Conservation (phyloP, 2,888 invertebrate genomes). For the Homarus gammarus region DNA sequence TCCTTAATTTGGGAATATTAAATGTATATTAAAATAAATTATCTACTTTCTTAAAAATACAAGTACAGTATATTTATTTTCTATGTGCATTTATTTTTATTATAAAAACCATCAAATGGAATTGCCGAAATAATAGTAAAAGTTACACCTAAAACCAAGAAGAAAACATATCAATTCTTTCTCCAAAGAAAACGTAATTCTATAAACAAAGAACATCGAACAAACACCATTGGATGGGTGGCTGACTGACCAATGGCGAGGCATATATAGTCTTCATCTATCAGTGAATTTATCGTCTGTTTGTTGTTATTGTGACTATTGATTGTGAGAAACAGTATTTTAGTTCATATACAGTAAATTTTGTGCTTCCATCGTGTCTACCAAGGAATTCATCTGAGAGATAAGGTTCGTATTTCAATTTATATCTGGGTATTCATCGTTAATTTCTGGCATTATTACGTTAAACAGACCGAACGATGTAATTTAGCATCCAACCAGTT, state of each 20-base stretch:
- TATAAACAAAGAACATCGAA: not conserved
- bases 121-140: too few species aligned
- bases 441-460: too few species aligned
- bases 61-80: too few species aligned
- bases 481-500: too few species aligned
- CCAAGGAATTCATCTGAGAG: not conserved
- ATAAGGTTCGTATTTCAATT: not conserved
- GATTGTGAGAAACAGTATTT: constrained; percentile 38
- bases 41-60: too few species aligned
- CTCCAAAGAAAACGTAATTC: not conserved
- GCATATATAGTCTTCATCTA: not conserved
- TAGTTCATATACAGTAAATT: constrained; percentile 12
- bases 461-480: too few species aligned
- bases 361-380: constrained; percentile 15
- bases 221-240: not conserved
- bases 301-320: constrained; percentile 45
- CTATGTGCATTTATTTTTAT: too few species aligned
- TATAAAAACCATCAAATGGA: too few species aligned
- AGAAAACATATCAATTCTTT: not conserved
- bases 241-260: not conserved
- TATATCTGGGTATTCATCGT: not conserved
- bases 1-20: too few species aligned
- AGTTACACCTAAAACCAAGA: too few species aligned
- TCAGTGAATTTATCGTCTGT: constrained; percentile 41
- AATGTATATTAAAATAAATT: too few species aligned